Conservation (phyloP, 1,140 invertebrate species). For the Heliconius melpomene region DNA sequence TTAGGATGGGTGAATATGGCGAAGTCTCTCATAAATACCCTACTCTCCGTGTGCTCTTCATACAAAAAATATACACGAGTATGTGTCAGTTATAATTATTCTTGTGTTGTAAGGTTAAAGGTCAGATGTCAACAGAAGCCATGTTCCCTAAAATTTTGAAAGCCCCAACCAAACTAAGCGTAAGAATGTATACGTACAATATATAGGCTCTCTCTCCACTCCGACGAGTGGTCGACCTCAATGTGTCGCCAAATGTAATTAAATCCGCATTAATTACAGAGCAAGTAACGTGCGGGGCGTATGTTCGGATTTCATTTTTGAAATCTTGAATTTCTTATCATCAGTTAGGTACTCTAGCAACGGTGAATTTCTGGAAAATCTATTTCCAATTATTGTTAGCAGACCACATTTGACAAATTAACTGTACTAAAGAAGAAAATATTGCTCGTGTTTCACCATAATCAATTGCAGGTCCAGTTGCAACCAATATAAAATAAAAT, state of each 20-base stretch:
- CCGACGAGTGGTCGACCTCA: slow-evolving; percentile 31
- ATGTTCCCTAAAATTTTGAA: background rate
- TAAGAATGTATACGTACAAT: background rate
- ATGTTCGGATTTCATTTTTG: slow-evolving; percentile 16
- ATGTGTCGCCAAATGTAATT: slow-evolving; percentile 36
- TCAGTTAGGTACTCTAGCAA: background rate
- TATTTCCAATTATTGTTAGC: background rate
- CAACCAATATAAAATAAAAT: background rate
- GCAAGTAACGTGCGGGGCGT: slow-evolving; percentile 4
- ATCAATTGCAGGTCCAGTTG: background rate
- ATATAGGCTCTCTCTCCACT: background rate
- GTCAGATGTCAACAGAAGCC: slow-evolving; percentile 8
- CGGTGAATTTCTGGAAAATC: background rate
- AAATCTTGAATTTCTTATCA: background rate
- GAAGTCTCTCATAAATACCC: no score
- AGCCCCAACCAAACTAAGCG: background rate
- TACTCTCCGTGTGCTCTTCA: no score
- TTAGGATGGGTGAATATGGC: no score
- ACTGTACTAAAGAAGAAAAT: background rate
- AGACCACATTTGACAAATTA: background rate
- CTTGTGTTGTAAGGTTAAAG: background rate
- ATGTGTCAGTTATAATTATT: background rate
- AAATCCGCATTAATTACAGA: slow-evolving; percentile 35
- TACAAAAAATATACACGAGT: no score
- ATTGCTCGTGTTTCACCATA: background rate